Conservation (phyloP, 2,888 invertebrate species). For the Tetramorium bicarinatum region DNA sequence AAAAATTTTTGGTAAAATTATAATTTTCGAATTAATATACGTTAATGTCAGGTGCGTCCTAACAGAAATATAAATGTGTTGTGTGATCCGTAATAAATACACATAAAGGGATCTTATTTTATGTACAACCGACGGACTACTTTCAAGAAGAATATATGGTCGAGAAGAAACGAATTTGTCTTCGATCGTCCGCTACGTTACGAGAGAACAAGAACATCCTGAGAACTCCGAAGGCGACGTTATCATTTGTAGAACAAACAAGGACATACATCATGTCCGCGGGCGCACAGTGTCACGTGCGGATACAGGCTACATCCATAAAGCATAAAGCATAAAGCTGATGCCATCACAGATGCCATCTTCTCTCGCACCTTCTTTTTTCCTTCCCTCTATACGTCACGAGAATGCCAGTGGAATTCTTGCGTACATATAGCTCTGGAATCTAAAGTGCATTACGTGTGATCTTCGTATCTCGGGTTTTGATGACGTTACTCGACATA, state of each 20-base stretch:
- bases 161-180: slow-evolving; percentile 56
- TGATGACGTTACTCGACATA: slow-evolving; percentile 26
- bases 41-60: background rate
- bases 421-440: slow-evolving; percentile 14
- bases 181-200: slow-evolving; percentile 51
- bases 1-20: background rate
- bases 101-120: slow-evolving; percentile 36
- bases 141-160: slow-evolving; percentile 39
- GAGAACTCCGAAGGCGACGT: slow-evolving; percentile 49
- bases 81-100: slow-evolving; percentile 44
- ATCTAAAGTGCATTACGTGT: slow-evolving; percentile 39
- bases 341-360: slow-evolving; percentile 61
- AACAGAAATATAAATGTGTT: slow-evolving; percentile 18
- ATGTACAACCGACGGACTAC: slow-evolving; percentile 32
- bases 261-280: slow-evolving; percentile 75
- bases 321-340: slow-evolving; percentile 74
- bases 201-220: slow-evolving; percentile 18
- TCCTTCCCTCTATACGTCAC: background rate
- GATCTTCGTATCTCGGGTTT: slow-evolving; percentile 41
- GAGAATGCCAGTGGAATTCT: slow-evolving; percentile 8
- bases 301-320: slow-evolving; percentile 69
- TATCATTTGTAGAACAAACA: slow-evolving; percentile 75
- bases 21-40: background rate
- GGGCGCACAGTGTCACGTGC: slow-evolving; percentile 68
- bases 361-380: slow-evolving; percentile 51